These are phyloP conservation scores for Podarcis siculus DNA, from an alignment of 2,797 vertebrate genomes.

Conservation along the genomic window DNA sequence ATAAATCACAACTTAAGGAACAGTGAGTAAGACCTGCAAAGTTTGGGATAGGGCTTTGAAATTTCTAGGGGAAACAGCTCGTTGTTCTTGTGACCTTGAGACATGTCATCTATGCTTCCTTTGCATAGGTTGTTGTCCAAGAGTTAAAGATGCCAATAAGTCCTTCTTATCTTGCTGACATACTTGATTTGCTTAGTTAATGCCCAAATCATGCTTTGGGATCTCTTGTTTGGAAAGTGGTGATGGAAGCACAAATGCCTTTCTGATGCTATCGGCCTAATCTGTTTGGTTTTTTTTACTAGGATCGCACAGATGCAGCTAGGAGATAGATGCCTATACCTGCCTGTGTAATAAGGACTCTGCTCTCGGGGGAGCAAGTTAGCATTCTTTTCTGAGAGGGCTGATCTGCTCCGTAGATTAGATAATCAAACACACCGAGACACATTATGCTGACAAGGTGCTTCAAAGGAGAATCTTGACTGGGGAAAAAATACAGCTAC, in stretches of 20 bases:
- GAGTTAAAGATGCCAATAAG: constrained; percentile 17
- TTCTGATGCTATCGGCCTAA: constrained; percentile 39
- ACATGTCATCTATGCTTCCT: background rate
- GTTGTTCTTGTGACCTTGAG: constrained; percentile 18
- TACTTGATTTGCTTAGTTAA: constrained; percentile 41
- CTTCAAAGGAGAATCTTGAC: constrained; percentile 64
- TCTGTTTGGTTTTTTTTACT: background rate
- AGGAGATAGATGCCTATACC: constrained; percentile 46
- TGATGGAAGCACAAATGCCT: constrained; percentile 34
- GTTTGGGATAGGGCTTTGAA: background rate
- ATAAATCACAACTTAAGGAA: background rate
- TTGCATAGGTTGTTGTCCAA: constrained; percentile 12
- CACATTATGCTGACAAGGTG: constrained; percentile 39
- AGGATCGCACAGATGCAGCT: constrained; percentile 28
- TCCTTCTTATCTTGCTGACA: constrained; percentile 3
- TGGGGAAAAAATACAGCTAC: constrained; percentile 47
- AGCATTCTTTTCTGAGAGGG: constrained; percentile 58
- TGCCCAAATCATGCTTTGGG: constrained; percentile 38
- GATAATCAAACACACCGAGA: constrained; percentile 58
- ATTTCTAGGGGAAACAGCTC: background rate
- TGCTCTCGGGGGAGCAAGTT: constrained; percentile 52
- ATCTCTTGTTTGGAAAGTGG: constrained; percentile 12
- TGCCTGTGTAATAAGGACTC: constrained; percentile 43
- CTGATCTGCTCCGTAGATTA: constrained; percentile 65
- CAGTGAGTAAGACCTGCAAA: background rate